Evolutionary conservation across 2,797 vertebrate species (phyloP), one percentile per base, ranked within the genome.

Genomic region (Enteromius thamalakanensis): DNA sequence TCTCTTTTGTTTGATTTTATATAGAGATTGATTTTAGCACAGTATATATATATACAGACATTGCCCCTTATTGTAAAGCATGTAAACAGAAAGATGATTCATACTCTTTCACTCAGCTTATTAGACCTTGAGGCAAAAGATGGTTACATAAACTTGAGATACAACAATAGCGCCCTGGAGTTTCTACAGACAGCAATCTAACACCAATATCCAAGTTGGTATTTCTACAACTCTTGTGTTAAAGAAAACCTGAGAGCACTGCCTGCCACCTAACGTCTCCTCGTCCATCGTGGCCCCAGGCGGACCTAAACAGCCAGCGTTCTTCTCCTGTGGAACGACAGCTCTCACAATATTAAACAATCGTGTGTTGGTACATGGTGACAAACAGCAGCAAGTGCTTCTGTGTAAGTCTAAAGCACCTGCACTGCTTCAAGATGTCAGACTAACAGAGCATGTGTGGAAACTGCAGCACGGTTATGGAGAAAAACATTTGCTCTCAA

Each of bases 401-500:
- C 60, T 49, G 67, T 81, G 55, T 64, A 87, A 72, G 51, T 86
- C 26, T 77, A 88, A 87, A 82, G 74, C 84, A 88, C 84, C 84
- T 86, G 47, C 47, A 70, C 82, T 87, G 83, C 82, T 84, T 64
- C 80, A 76, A 80, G 84, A 81, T 86, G 87, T 84, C 88, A 85
- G 86, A 69, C 23, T 78, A 60, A 23, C 74, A 82, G 32, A 85
- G 79, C 47, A 87, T 86, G 51, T 82, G 76, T 26, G 79, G 85
- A 88, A 70, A 81, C 70, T 72, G 68, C 83, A 1, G 72, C 84
- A 81, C 64, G 82, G 84, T 88, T 82, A 87, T 79, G 89, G 84
- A 91, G 86, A 83, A 80, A 92, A 92, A 92, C 89, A 92, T 92
- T 93, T 94, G 89, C 85, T 89, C 82, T 76, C 84, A 88, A 93